A percentile compares a stretch with the other conserved stretches of the same genome.
Conservation (phyloP, 2,888 invertebrate genomes). For the Prionchulus punctatus region DNA sequence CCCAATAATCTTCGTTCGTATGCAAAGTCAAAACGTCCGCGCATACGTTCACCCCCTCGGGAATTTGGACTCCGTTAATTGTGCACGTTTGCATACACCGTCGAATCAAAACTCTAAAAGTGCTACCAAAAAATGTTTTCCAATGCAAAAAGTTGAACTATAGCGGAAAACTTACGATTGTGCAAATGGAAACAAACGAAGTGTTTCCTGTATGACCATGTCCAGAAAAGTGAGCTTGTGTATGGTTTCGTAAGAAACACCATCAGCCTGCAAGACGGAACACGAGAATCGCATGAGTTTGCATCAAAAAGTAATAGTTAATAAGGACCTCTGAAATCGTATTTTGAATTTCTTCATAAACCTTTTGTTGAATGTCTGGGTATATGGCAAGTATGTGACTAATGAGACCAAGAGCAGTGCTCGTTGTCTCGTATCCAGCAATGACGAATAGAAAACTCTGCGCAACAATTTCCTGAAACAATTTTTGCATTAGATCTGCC, state of each 20-base stretch:
- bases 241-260: conserved; percentile 19
- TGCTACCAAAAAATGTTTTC: too few relatives aligned
- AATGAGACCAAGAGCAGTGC: too few relatives aligned
- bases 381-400: conserved; percentile 37
- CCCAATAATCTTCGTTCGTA: background rate
- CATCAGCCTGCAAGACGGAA: conserved; percentile 7
- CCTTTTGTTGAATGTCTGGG: conserved; percentile 33
- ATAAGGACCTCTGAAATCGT: background rate
- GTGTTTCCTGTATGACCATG: conserved; percentile 20
- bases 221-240: conserved; percentile 20
- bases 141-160: too few relatives aligned
- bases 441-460: conserved; percentile 22
- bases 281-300: too few relatives aligned
- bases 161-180: too few relatives aligned
- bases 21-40: conserved; percentile 1
- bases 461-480: conserved; percentile 18
- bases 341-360: conserved; percentile 31
- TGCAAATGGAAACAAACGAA: conserved; percentile 22
- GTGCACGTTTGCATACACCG: background rate
- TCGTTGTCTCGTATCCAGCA: conserved; percentile 39
- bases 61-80: background rate
- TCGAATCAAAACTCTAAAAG: background rate
- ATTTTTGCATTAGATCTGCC: background rate
- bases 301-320: background rate
- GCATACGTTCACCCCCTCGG: background rate